Evolutionary conservation across 1,140 invertebrate species (phyloP).

Genomic region (Aradophagus sp.): DNA sequence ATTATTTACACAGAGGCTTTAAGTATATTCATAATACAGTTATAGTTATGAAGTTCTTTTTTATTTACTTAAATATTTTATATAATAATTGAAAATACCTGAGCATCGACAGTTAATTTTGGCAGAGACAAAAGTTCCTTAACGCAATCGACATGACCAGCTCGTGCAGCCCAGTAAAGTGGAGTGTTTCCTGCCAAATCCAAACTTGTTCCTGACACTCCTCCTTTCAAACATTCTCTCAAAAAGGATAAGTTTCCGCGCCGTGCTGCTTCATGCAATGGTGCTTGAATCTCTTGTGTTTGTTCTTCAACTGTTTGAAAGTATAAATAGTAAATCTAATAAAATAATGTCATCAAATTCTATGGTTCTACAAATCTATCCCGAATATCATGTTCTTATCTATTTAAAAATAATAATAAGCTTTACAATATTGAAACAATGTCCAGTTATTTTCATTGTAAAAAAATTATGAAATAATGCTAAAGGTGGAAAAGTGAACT

Average conservation of each 20-base stretch:
- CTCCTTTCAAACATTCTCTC: conserved; percentile 79
- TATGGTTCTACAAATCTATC: too few relatives aligned
- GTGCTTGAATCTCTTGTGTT: conserved; percentile 79
- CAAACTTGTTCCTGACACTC: conserved; percentile 81
- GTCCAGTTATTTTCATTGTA: too few relatives aligned
- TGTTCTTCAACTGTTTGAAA: conserved; percentile 75
- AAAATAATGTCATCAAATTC: too few relatives aligned
- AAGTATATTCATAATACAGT: too few relatives aligned
- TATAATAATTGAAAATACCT: conserved; percentile 62
- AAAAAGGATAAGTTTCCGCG: conserved; percentile 81
- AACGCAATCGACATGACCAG: conserved; percentile 77
- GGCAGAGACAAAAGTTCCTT: conserved; percentile 72
- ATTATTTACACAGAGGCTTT: too few relatives aligned
- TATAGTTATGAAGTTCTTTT: background rate
- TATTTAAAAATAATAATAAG: too few relatives aligned
- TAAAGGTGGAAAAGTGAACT: too few relatives aligned
- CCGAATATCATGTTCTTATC: too few relatives aligned
- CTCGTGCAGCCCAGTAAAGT: conserved; percentile 82
- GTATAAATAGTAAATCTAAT: background rate
- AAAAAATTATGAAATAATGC: too few relatives aligned
- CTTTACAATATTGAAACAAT: too few relatives aligned
- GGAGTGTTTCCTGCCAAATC: conserved; percentile 83
- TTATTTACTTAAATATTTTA: background rate
- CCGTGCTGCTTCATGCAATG: conserved; percentile 83
- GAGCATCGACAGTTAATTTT: conserved; percentile 72